Evolutionary conservation across 2,888 invertebrate genomes (phyloP), one percentile per base, ranked within the genome.

Genomic region (Sinopyrophorus schimmeli): DNA sequence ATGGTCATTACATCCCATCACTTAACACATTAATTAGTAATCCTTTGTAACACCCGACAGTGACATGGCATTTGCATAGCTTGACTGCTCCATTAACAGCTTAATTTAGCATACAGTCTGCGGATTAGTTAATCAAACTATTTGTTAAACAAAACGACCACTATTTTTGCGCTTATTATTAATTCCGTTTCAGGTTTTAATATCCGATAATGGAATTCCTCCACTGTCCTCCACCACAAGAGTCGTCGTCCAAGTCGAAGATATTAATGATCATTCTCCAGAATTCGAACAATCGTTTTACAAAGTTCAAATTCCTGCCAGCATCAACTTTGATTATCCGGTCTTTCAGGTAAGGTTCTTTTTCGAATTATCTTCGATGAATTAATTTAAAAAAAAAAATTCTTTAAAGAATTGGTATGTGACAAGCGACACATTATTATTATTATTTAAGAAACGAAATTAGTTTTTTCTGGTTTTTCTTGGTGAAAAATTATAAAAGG

Each of bases 211-310:
- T 65, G 91, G 86, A 5, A 73, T 70, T 6, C 88, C 88, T 4
- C 74, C 81, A 54, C 76, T 92, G 58, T 82, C 86, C 26, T 87
- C 89, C 28, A 85, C 87, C 17, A 89, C 89, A 39, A 81, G 89
- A 60, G 87, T 97, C 37, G 83, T 85, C 50, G 85, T 97, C 24
- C 76, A 81, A 48, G 86, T 97, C 17, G 80, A 81, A 27, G 94
- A 95, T 54, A 75, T 89, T 62, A 94, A 94, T 76, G 94, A 94
- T 75, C 89, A 92, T 72, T 80, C 84, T 53, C 95, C 95, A 2
- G 82, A 83, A 62, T 93, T 92, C 74, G 84, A 88, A 66, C 87
- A 89, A 69, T 81, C 84, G 57, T 83, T 87, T 69, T 92, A 92
- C 76, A 86, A 87, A 67, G 81, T 92, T 55, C 84, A 83, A 68